A percentile compares a stretch with the other conserved stretches of the same genome.
phyloP scores from a whole-genome alignment of 2,113 vertebrate species.

The Strix aluco region DNA sequence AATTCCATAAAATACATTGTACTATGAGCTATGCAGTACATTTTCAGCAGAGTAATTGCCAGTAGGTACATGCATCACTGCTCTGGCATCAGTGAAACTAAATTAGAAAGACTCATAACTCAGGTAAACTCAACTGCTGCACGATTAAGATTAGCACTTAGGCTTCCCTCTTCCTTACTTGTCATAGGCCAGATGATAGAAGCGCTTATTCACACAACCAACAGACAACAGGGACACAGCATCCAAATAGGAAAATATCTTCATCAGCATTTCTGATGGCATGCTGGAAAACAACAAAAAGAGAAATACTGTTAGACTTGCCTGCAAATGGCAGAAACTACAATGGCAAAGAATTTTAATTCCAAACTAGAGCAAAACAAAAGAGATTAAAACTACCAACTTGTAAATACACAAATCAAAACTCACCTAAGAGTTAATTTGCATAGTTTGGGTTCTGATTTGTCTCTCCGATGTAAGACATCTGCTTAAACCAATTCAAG shows the following conservation, averaged over 20 bases:
- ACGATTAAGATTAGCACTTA: neutral
- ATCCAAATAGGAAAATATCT: conserved; percentile 88
- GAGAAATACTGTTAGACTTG: neutral
- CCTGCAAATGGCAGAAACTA: neutral
- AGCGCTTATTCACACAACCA: conserved; percentile 80
- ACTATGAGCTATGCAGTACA: neutral
- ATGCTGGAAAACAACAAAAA: conserved; percentile 73
- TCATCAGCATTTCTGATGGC: conserved; percentile 83
- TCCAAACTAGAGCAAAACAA: neutral
- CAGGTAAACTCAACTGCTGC: neutral
- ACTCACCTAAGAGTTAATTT: neutral
- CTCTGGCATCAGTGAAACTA: neutral
- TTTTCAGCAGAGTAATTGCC: neutral
- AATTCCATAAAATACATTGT: neutral
- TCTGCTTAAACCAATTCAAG: neutral
- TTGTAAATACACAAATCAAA: neutral
- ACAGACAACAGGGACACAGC: conserved; percentile 75
- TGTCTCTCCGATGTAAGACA: neutral
- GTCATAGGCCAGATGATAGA: conserved; percentile 82
- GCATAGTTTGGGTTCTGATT: neutral
- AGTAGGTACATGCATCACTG: neutral
- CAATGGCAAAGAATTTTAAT: neutral
- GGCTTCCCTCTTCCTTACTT: conserved; percentile 79
- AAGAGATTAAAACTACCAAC: neutral
- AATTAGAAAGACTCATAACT: neutral